Evolutionary conservation across 2,113 vertebrate genomes (phyloP), one percentile per base, ranked within the genome.

Genomic region (Gallinago jamesoni): DNA sequence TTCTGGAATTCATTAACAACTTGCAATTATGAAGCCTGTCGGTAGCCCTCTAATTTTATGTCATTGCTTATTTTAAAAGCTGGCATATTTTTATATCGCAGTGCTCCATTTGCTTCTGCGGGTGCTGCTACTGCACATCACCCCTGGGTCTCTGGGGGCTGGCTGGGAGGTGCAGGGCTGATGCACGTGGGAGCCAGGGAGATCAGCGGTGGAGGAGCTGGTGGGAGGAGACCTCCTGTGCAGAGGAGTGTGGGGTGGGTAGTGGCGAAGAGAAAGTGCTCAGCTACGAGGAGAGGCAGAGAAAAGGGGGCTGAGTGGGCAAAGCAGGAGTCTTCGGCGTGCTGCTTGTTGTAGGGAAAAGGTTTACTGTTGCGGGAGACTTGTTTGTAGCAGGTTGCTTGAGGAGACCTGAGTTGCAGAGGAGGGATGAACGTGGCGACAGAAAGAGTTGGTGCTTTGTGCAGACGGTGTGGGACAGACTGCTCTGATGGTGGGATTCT

Each of bases 401-500:
- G 39, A 22, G 6, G 66, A 35, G 41, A 25, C 13, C 35, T 21
- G 43, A 64, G 17, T 7, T 85, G 35, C 62, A 70, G 84, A 48
- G 52, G 45, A 86, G 37, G 66, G 39, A 27, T 66, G 33, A 68
- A 35, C 2, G 6, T 12, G 27, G 12, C 1, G 2, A 22, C 47
- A 35, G 52, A 11, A 60, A 4, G 23, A 57, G 47, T 13, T 75
- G 90, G 28, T 47, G 55, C n/a, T 69, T 9, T 60, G 4, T 39
- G 56, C 4, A 3, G n/a, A 55, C 1, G 4, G 24, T 0, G 0
- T 45, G 55, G 70, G 64, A 50, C 31, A 45, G 43, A 12, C 67
- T 57, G 23, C 52, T 72, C 10, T 55, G 64, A 45, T 1, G 2
- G 19, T 28, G 63, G 28, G 33, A 60, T 84, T 69, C 55, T 77